Evolutionary conservation across 2,113 vertebrate species (phyloP).

Genomic region (Dascyllus trimaculatus): DNA sequence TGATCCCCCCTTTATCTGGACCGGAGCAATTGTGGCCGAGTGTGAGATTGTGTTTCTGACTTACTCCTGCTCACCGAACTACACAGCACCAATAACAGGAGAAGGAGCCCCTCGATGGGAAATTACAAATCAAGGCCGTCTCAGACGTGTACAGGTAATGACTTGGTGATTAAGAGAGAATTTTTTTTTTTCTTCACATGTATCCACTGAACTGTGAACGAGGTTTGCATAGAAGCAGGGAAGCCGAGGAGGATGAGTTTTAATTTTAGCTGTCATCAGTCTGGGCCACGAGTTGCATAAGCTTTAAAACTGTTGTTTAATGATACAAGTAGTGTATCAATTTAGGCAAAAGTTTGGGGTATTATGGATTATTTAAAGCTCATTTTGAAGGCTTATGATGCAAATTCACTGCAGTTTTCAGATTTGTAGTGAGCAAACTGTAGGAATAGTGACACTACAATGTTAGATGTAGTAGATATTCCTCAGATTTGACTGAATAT

Average conservation of each 20-base stretch:
- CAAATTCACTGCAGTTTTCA: too few species aligned
- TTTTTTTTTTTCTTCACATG: not conserved
- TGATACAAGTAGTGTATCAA: not conserved
- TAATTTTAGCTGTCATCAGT: slow-evolving; percentile 1
- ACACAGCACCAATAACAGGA: slow-evolving; percentile 38
- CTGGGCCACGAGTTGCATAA: not conserved
- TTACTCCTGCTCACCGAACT: slow-evolving; percentile 74
- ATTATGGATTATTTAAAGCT: too few species aligned
- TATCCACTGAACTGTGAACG: not conserved
- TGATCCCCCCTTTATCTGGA: slow-evolving; percentile 86
- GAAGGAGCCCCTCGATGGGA: slow-evolving; percentile 86
- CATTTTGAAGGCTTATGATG: too few species aligned
- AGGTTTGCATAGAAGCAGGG: not conserved
- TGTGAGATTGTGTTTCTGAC: slow-evolving; percentile 81
- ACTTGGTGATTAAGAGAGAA: slow-evolving; percentile 4
- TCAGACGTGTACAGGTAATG: slow-evolving; percentile 96
- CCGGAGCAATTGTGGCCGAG: slow-evolving; percentile 80
- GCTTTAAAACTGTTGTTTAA: not conserved
- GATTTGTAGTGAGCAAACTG: too few species aligned
- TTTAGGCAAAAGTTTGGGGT: too few species aligned
- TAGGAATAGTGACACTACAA: too few species aligned
- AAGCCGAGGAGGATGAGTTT: not conserved
- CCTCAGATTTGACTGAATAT: too few species aligned
- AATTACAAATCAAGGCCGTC: slow-evolving; percentile 98
- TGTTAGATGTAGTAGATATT: too few species aligned